These are phyloP conservation scores for Panagrolaimus sp. DNA, from an alignment of 1,140 invertebrate genomes.

Conservation along the genomic window DNA sequence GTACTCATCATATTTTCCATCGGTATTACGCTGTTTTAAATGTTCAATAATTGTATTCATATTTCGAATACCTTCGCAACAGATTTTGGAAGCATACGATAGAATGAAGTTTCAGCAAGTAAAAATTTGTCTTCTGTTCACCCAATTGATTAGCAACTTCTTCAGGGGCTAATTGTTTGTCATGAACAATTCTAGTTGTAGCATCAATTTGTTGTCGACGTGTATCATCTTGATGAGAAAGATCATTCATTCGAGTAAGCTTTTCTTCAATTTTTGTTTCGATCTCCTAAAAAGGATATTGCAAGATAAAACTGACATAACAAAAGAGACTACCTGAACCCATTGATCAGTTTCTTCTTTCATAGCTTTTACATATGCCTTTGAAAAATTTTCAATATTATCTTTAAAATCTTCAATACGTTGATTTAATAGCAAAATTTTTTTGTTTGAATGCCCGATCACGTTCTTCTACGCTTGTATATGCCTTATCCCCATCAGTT, in stretches of 20 bases:
- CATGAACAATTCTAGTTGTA: constrained; percentile 11
- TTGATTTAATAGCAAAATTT: constrained; percentile 59
- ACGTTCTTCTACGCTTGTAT: constrained; percentile 86
- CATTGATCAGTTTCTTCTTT: neutral
- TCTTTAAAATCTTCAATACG: constrained; percentile 10
- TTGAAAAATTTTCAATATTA: neutral
- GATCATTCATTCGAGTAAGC: neutral
- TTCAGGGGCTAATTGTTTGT: constrained; percentile 2
- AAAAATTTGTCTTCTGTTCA: constrained; percentile 26
- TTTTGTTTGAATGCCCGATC: constrained; percentile 62
- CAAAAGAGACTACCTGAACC: no score
- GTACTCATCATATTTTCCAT: constrained; percentile 38
- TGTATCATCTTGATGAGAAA: neutral
- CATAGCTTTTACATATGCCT: neutral
- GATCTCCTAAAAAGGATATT: constrained; percentile 29
- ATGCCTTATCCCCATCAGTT: constrained; percentile 91
- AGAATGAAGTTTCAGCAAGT: constrained; percentile 30
- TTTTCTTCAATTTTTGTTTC: constrained; percentile 33
- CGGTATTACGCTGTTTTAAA: constrained; percentile 32
- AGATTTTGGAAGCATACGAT: constrained; percentile 27
- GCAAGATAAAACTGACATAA: no score
- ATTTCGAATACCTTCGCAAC: constrained; percentile 31
- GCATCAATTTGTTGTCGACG: neutral
- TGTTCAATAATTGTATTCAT: constrained; percentile 40
- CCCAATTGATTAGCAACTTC: constrained; percentile 14